Evolutionary conservation across 2,113 vertebrate genomes (phyloP).

Genomic region (Oreochromis aureus): DNA sequence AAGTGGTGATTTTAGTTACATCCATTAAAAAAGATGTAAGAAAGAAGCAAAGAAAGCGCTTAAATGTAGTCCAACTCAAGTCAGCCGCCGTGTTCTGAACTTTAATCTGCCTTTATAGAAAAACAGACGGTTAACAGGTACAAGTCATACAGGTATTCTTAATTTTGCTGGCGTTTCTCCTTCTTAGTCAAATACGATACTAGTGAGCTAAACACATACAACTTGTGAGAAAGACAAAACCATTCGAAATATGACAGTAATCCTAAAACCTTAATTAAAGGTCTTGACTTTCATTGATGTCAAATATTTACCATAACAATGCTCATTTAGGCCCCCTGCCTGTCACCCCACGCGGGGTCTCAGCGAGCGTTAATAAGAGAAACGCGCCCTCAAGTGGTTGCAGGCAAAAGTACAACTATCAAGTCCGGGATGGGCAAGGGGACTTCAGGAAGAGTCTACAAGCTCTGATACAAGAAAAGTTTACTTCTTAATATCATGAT

Average conservation of each 20-base stretch:
- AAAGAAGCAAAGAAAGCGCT: not conserved
- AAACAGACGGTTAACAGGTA: not conserved
- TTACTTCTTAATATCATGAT: not conserved
- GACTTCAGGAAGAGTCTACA: not conserved
- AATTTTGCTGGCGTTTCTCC: not conserved
- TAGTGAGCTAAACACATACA: not conserved
- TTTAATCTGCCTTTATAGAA: not conserved
- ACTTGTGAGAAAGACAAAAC: not conserved
- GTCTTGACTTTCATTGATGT: not conserved
- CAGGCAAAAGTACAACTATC: not conserved
- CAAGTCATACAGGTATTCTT: not conserved
- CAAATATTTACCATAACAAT: not conserved
- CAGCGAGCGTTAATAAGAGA: not conserved
- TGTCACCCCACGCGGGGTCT: not conserved
- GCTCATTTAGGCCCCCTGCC: not conserved
- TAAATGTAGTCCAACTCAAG: not conserved
- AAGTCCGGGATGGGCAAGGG: not conserved
- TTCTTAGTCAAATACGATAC: not conserved
- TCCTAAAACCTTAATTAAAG: not conserved
- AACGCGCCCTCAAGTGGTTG: constrained; percentile 29
- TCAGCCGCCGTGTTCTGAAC: too few species aligned
- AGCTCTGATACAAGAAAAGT: not conserved
- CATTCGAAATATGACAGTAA: not conserved
- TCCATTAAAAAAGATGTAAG: not conserved
- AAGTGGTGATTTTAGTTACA: not conserved